Evolutionary conservation across 2,797 vertebrate genomes (phyloP), one percentile per base, ranked within the genome.

Genomic region (Ataeniobius toweri): DNA sequence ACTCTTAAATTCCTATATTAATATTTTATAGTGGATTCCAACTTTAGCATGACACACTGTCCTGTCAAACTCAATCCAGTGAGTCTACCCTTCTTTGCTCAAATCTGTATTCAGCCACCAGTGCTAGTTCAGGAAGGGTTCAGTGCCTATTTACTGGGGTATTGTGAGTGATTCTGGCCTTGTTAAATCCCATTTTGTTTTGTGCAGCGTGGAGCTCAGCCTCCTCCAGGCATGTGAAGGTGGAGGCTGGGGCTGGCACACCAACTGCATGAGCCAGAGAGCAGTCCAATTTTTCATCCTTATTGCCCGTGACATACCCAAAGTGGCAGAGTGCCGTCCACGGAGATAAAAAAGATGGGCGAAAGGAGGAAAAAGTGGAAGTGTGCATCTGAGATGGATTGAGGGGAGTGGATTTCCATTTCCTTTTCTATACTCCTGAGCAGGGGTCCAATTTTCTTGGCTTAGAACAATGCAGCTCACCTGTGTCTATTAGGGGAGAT

Each of bases 261-360:
- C 89, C n/a, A 91, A 90, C 92, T 70, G 67, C 88, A 79, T 26
- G 95, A 85, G 82, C 89, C 81, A 76, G 93, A 88, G 90, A 94
- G 84, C 86, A 73, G 81, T 87, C 91, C 95, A 96, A 97, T 98
- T 97, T 97, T 96, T 99, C 97, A 97, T 97, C 95, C 91, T 97
- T 97, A 98, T 97, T 97, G 91, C 75, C 85, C 82, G 80, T 97
- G 96, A 97, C 94, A 91, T 94, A 95, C 96, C 95, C 94, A 95
- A 97, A 96, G 93, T 96, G 95, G 94, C 92, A 94, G 90, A 94
- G 92, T 84, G 91, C 90, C 83, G 80, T 90, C 86, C 84, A 39
- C 31, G 3, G 83, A 84, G 80, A 86, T 76, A 84, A 61, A 58
- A 73, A 79, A 82, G 28, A 72, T 61, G 78, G 28, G 69, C 80